These are phyloP conservation scores for Chrysotoxum bicinctum DNA, from an alignment of 2,888 invertebrate species.

Conservation along the genomic window DNA sequence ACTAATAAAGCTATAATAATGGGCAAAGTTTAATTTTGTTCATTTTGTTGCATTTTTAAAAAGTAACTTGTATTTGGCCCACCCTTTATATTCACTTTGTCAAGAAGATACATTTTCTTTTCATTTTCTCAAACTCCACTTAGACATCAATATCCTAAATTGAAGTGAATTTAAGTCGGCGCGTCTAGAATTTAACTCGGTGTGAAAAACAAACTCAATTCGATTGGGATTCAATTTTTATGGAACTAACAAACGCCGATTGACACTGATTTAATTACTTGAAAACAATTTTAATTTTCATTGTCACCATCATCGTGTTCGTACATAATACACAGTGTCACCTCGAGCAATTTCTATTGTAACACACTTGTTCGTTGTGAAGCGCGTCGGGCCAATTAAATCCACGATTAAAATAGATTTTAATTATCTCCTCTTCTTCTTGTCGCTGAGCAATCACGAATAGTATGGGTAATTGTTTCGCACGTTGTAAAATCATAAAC, in stretches of 20 bases:
- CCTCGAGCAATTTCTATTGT: constrained; percentile 4
- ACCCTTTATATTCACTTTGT: too few species aligned
- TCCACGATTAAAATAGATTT: constrained; percentile 2
- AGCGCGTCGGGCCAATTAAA: neutral
- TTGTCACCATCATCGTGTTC: neutral
- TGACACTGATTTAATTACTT: neutral
- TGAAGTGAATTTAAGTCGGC: too few species aligned
- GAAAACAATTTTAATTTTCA: neutral
- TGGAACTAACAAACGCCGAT: neutral
- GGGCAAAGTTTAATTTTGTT: too few species aligned
- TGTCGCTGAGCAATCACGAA: neutral
- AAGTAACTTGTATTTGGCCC: too few species aligned
- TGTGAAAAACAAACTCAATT: too few species aligned
- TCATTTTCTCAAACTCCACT: too few species aligned
- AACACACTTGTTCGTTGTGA: neutral
- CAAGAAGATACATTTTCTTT: too few species aligned
- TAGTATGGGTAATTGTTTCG: neutral
- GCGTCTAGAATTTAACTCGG: too few species aligned
- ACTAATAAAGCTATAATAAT: too few species aligned
- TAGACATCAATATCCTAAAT: too few species aligned
- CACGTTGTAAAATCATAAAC: neutral
- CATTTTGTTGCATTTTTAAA: too few species aligned
- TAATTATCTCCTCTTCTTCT: neutral
- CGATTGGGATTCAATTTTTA: too few species aligned
- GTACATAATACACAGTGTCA: neutral